Evolutionary conservation across 1,140 invertebrate species (phyloP).

Genomic region (Thaumatotibia leucotreta): DNA sequence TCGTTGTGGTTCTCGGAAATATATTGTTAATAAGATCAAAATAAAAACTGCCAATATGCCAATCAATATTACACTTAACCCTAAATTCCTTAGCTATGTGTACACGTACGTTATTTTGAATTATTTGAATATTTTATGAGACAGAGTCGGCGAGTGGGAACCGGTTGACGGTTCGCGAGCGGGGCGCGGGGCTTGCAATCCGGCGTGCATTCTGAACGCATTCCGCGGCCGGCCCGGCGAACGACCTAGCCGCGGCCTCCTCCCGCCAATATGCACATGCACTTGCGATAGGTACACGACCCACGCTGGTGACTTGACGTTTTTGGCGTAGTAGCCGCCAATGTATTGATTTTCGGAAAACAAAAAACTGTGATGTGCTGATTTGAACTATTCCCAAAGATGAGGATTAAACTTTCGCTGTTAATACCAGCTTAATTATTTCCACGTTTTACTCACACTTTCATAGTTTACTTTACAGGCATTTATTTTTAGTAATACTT

Average conservation of each 20-base stretch:
- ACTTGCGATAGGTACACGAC: slow-evolving; percentile 12
- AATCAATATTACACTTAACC: too few species aligned
- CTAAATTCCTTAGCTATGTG: background rate
- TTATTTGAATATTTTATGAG: background rate
- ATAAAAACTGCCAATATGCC: too few species aligned
- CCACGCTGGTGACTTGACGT: background rate
- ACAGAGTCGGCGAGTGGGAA: slow-evolving; percentile 19
- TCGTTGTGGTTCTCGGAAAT: too few species aligned
- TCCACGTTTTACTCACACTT: too few species aligned
- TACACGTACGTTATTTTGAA: slow-evolving; percentile 3
- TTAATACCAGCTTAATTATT: too few species aligned
- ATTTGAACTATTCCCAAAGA: too few species aligned
- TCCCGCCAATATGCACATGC: slow-evolving; percentile 19
- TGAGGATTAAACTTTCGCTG: too few species aligned
- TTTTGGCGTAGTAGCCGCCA: background rate
- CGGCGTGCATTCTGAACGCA: slow-evolving; percentile 52
- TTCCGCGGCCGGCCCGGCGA: slow-evolving; percentile 39
- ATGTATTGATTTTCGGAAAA: too few species aligned
- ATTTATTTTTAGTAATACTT: too few species aligned
- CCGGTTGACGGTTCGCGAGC: slow-evolving; percentile 29
- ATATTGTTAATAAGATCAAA: too few species aligned
- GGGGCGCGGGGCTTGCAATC: slow-evolving; percentile 29
- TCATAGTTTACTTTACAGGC: too few species aligned
- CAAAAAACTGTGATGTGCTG: too few species aligned
- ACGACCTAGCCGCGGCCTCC: slow-evolving; percentile 40